These are phyloP conservation scores for Vulpes ferrilata DNA, from an alignment of 2,113 vertebrate genomes.

Conservation along the genomic window DNA sequence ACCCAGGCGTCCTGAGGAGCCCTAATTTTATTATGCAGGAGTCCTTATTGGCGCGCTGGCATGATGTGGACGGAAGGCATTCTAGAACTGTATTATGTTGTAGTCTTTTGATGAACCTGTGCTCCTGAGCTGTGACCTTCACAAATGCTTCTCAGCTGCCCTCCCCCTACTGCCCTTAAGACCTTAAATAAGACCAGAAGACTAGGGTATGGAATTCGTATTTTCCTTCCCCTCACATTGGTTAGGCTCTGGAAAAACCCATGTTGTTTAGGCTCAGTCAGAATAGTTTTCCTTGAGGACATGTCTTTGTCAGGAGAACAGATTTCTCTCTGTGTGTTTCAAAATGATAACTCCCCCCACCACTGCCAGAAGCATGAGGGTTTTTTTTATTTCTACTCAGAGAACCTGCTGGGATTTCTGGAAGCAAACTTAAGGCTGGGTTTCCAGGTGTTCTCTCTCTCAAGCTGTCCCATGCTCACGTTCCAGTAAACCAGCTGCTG, in stretches of 20 bases:
- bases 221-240: background rate
- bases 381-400: background rate
- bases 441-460: background rate
- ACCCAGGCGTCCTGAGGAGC: background rate
- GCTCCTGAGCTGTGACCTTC: background rate
- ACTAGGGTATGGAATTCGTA: background rate
- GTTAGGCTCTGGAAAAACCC: background rate
- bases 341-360: no score
- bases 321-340: background rate
- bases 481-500: no score
- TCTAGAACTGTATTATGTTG: background rate
- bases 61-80: background rate
- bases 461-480: no score
- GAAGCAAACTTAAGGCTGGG: background rate
- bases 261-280: background rate
- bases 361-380: background rate
- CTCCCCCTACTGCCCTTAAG: background rate
- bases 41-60: fast-evolving
- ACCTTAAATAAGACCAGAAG: background rate
- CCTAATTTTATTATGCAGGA: background rate
- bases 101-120: background rate
- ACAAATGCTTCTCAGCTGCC: background rate
- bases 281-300: background rate
- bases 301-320: background rate
- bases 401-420: background rate